phyloP scores from a whole-genome alignment of 92 coral and sea anemone species.

The Palythoa grandiflora region DNA sequence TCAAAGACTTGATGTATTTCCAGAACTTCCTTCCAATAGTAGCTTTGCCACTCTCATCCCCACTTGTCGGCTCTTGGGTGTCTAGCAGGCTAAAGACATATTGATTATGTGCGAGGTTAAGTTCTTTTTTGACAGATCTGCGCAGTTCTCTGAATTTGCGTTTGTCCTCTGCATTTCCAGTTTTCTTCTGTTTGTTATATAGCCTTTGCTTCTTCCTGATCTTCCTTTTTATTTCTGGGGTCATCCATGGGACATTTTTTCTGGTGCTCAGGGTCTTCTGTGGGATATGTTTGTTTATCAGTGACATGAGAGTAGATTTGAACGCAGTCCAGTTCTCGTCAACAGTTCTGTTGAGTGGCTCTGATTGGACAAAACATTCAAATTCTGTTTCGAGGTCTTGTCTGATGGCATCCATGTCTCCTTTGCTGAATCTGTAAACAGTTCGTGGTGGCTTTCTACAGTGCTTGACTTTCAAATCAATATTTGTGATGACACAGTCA shows the following conservation, averaged over 20 bases:
- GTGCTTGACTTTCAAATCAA: background rate
- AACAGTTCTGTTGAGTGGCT: too few species aligned
- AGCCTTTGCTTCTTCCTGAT: constrained; percentile 47
- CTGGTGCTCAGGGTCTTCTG: constrained; percentile 7
- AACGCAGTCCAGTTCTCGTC: too few species aligned
- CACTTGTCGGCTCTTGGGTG: background rate
- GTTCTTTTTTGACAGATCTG: constrained; percentile 49
- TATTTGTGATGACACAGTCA: background rate
- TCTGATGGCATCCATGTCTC: too few species aligned
- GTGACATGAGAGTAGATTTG: too few species aligned
- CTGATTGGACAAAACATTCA: too few species aligned
- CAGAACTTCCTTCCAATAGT: background rate
- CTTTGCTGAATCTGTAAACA: too few species aligned
- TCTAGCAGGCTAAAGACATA: constrained; percentile 50
- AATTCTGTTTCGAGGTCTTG: too few species aligned
- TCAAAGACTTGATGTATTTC: background rate
- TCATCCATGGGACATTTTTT: constrained; percentile 29
- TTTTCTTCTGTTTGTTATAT: constrained; percentile 52
- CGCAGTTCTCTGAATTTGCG: constrained; percentile 61
- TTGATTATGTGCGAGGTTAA: constrained; percentile 51
- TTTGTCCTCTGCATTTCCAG: constrained; percentile 55
- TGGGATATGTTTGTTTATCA: background rate
- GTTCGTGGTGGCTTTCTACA: too few species aligned
- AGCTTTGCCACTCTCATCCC: background rate
- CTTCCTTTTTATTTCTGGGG: background rate